Percentiles rank a stretch among this genome's conserved stretches.
phyloP scores from a whole-genome alignment of 2,113 vertebrate species.

The Ptilorrhoa leucosticta region DNA sequence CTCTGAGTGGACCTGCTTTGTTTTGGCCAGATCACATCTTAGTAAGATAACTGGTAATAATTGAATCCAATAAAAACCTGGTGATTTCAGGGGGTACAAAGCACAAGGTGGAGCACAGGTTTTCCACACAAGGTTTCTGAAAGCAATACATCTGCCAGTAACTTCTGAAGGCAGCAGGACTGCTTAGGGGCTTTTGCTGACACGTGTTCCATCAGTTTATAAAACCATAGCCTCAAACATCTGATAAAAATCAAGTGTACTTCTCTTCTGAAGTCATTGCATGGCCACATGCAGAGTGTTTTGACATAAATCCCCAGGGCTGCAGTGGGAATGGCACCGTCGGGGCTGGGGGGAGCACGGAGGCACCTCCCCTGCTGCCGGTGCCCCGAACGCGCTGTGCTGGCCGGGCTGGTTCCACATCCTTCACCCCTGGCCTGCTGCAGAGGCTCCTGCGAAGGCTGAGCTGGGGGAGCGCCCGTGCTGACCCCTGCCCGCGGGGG shows the following conservation, averaged over 20 bases:
- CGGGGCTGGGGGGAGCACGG: accelerated
- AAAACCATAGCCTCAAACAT: background rate
- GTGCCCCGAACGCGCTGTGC: accelerated
- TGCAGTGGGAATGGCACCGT: background rate
- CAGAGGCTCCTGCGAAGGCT: background rate
- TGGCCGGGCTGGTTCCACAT: background rate
- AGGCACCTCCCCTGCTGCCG: background rate
- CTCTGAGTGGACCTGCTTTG: background rate
- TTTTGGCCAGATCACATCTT: background rate
- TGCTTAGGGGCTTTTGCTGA: background rate
- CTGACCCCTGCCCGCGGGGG: background rate
- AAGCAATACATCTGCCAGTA: background rate
- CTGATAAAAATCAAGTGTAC: slow-evolving; percentile 33
- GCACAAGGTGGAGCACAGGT: background rate
- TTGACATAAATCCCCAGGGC: background rate
- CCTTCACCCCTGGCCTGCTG: background rate
- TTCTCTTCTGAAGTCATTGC: background rate
- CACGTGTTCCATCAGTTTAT: background rate
- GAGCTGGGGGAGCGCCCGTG: background rate
- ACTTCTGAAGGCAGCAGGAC: background rate
- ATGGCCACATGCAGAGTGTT: background rate
- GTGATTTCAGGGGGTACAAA: background rate
- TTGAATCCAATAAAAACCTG: background rate
- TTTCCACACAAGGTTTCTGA: background rate
- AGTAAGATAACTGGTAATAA: background rate